phyloP scores from a whole-genome alignment of 1,140 invertebrate genomes.

The Octopus bimaculoides region DNA sequence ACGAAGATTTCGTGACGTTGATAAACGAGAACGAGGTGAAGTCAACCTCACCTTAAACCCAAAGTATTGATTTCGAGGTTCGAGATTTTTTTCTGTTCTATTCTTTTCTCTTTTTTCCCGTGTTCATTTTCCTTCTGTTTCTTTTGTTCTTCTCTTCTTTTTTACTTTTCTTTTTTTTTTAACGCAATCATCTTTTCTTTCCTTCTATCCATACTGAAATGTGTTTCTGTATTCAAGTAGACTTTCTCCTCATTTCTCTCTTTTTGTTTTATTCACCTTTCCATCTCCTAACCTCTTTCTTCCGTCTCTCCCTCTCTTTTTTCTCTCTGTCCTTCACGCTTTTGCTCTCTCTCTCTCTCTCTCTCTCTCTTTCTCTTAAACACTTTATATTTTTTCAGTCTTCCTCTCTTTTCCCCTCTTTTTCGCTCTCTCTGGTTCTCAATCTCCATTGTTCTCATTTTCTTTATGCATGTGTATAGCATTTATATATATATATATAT shows the following conservation, averaged over 20 bases:
- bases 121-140: background rate
- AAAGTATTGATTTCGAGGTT: too few relatives aligned
- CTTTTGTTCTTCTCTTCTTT: background rate
- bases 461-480: background rate
- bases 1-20: too few relatives aligned
- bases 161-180: background rate
- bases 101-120: background rate
- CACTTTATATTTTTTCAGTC: slow-evolving; percentile 4
- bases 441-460: background rate
- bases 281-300: background rate
- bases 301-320: background rate
- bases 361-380: slow-evolving; percentile 4
- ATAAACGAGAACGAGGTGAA: too few relatives aligned
- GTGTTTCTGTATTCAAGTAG: background rate
- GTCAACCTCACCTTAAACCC: too few relatives aligned
- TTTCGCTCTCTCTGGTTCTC: slow-evolving; percentile 10
- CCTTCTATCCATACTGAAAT: background rate
- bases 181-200: background rate
- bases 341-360: slow-evolving; percentile 9
- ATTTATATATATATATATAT: slow-evolving; percentile 1
- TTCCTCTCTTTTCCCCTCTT: slow-evolving; percentile 13
- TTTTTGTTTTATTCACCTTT: background rate
- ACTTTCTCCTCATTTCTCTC: background rate
- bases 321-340: background rate
- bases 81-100: too few relatives aligned